Conservation (phyloP, 2,888 invertebrate genomes). For the Nudaria mundana region DNA sequence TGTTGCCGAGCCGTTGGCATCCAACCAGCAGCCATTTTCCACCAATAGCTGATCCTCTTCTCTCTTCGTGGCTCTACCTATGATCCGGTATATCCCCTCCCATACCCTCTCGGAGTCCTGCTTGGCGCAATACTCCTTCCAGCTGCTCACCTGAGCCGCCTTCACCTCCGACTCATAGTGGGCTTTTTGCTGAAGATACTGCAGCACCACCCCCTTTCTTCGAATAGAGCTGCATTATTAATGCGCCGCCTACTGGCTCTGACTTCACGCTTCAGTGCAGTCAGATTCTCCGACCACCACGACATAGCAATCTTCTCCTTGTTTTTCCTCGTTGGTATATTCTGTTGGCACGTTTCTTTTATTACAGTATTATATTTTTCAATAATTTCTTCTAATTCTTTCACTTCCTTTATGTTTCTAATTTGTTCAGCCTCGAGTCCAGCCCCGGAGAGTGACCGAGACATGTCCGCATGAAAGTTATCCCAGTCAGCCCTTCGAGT, state of each 20-base stretch:
- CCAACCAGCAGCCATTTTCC: too few species aligned
- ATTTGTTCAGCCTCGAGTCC: neutral
- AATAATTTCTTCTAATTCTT: neutral
- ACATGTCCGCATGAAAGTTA: constrained; percentile 19
- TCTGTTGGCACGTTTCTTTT: neutral
- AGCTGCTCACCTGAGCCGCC: neutral
- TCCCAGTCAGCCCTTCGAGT: constrained; percentile 24
- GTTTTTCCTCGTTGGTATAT: constrained; percentile 9
- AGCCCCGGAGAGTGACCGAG: neutral
- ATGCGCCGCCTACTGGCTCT: neutral
- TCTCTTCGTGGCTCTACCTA: too few species aligned
- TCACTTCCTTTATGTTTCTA: neutral
- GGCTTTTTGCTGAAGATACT: constrained; percentile 6
- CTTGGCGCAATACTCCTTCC: neutral
- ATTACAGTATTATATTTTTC: constrained; percentile 4
- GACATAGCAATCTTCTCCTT: constrained; percentile 10
- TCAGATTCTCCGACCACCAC: constrained; percentile 21
- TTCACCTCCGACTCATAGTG: neutral
- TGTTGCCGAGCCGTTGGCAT: too few species aligned
- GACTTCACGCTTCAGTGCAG: neutral
- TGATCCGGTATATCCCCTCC: too few species aligned
- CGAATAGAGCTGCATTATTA: constrained; percentile 3
- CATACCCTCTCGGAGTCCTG: too few species aligned
- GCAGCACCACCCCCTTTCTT: neutral
- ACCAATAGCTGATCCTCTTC: too few species aligned